Percentiles rank a stretch among this genome's conserved stretches.
Conservation (phyloP, 2,113 vertebrate species). For the Lipophrys pholis region DNA sequence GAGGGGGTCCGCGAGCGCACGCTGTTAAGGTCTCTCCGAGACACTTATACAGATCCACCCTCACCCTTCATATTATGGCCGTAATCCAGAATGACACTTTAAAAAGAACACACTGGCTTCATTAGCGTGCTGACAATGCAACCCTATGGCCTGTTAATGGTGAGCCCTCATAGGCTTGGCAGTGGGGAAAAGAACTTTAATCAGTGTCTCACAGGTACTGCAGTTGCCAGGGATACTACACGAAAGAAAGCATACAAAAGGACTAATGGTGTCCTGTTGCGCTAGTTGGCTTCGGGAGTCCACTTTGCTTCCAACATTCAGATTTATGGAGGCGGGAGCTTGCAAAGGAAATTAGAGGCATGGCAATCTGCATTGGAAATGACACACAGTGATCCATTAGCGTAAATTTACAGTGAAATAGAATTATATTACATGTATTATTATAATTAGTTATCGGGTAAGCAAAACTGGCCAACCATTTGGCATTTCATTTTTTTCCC, state of each 20-base stretch:
- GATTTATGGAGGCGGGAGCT: slow-evolving; percentile 53
- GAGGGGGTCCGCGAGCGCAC: slow-evolving; percentile 1
- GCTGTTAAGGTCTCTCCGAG: slow-evolving; percentile 58
- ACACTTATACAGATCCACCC: slow-evolving; percentile 55
- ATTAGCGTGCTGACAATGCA: slow-evolving; percentile 68
- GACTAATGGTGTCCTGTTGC: slow-evolving; percentile 73
- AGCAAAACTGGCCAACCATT: slow-evolving; percentile 12
- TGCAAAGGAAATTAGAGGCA: slow-evolving; percentile 41
- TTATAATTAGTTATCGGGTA: neutral
- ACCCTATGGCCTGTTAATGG: slow-evolving; percentile 60
- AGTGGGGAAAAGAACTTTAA: slow-evolving; percentile 69
- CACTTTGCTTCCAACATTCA: slow-evolving; percentile 53
- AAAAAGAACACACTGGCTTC: slow-evolving; percentile 67
- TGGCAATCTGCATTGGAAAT: neutral
- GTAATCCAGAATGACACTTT: slow-evolving; percentile 76
- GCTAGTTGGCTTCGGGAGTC: slow-evolving; percentile 55
- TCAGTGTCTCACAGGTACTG: slow-evolving; percentile 74
- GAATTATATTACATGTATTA: neutral
- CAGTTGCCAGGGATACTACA: slow-evolving; percentile 73
- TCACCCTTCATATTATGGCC: slow-evolving; percentile 45
- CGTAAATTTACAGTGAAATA: slow-evolving; percentile 11
- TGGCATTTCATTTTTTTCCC: neutral
- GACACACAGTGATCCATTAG: neutral
- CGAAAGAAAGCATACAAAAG: slow-evolving; percentile 72
- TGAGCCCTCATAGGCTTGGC: slow-evolving; percentile 69